phyloP scores from a whole-genome alignment of 2,888 invertebrate species.

The Zeuzera pyrina region DNA sequence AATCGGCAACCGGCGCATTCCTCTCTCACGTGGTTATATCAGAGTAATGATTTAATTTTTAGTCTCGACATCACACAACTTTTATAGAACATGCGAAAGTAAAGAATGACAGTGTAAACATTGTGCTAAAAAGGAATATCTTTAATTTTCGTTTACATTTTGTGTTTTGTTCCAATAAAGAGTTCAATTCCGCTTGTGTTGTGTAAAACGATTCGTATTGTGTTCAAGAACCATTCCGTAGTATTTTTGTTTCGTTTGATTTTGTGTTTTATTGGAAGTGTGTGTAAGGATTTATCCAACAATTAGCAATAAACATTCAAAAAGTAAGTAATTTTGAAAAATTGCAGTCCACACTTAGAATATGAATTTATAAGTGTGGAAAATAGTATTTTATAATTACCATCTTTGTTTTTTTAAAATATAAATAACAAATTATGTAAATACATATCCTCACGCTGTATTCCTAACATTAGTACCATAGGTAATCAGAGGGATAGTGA shows the following conservation, averaged over 20 bases:
- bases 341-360: too few species aligned
- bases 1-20: conserved; percentile 31
- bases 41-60: conserved; percentile 38
- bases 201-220: conserved; percentile 41
- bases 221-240: conserved; percentile 48
- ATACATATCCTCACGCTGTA: too few species aligned
- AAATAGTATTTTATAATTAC: too few species aligned
- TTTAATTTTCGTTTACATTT: conserved; percentile 21
- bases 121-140: conserved; percentile 8
- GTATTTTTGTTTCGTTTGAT: conserved; percentile 50
- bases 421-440: too few species aligned
- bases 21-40: conserved; percentile 42
- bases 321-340: too few species aligned
- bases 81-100: conserved; percentile 39
- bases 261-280: conserved; percentile 50
- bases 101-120: conserved; percentile 16
- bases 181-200: conserved; percentile 41
- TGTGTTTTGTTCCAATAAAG: conserved; percentile 32
- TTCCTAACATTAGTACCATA: too few species aligned
- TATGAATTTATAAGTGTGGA: too few species aligned
- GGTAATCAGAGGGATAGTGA: too few species aligned
- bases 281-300: too few species aligned
- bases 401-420: too few species aligned
- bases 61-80: conserved; percentile 44
- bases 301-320: too few species aligned